Percentiles rank a stretch among this genome's conserved stretches.
phyloP scores from a whole-genome alignment of 2,113 vertebrate genomes.

The Lonchura striata region DNA sequence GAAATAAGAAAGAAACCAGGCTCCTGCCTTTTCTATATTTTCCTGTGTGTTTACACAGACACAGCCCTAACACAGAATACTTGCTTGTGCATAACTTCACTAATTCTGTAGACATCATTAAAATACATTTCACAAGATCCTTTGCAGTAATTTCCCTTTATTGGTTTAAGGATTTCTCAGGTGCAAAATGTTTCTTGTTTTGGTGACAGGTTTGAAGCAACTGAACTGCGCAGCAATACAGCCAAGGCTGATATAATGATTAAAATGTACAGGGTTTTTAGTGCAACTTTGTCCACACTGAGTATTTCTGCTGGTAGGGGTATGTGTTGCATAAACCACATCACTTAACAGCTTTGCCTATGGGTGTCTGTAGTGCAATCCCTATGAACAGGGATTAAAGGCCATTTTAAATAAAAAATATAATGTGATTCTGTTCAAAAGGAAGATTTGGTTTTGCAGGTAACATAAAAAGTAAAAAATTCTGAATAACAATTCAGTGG shows the following conservation, averaged over 20 bases:
- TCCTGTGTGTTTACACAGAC: neutral
- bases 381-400: neutral
- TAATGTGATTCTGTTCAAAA: neutral
- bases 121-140: neutral
- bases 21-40: neutral
- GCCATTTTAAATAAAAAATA: neutral
- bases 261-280: neutral
- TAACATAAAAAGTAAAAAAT: neutral
- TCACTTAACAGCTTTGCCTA: neutral
- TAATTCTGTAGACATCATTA: neutral
- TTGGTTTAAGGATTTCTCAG: neutral
- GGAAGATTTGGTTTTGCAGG: neutral
- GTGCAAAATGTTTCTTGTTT: neutral
- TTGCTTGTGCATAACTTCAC: neutral
- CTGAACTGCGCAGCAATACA: neutral
- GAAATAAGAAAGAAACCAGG: neutral
- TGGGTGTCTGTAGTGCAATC: neutral
- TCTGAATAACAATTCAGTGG: neutral
- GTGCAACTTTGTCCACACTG: neutral
- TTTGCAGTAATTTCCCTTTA: neutral
- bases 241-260: neutral
- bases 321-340: accelerated
- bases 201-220: neutral
- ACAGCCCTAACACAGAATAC: neutral
- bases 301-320: neutral